These are phyloP conservation scores for Dendroctonus ponderosae DNA, from an alignment of 1,140 invertebrate genomes.

Conservation along the genomic window DNA sequence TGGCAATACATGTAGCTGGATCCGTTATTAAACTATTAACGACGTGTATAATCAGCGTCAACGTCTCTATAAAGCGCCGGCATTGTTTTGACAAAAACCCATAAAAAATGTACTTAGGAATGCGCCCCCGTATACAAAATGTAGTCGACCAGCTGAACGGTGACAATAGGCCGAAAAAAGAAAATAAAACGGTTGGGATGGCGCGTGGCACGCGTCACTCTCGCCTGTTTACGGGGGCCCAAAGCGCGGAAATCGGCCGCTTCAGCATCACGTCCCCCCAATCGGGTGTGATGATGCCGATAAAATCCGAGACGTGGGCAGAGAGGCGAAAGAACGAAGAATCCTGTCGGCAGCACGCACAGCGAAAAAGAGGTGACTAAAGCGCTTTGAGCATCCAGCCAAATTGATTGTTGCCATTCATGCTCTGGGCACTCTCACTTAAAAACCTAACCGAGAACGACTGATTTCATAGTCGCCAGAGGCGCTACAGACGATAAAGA, in stretches of 20 bases:
- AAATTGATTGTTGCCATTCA: constrained; percentile 20
- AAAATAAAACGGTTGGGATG: background rate
- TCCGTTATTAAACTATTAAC: constrained; percentile 33
- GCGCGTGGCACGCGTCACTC: constrained; percentile 18
- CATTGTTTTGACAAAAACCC: too few relatives aligned
- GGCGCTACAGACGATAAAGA: too few relatives aligned
- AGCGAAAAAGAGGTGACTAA: constrained; percentile 1
- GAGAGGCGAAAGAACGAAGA: constrained; percentile 6
- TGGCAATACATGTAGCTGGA: constrained; percentile 26
- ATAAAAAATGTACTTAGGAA: too few relatives aligned
- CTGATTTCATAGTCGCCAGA: too few relatives aligned
- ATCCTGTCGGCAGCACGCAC: background rate
- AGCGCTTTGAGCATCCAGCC: background rate
- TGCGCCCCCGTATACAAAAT: too few relatives aligned
- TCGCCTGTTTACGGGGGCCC: constrained; percentile 10
- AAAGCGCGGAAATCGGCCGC: constrained; percentile 14
- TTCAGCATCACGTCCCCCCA: constrained; percentile 13
- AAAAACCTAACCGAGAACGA: too few relatives aligned
- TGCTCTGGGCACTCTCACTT: too few relatives aligned
- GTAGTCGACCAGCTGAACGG: too few relatives aligned
- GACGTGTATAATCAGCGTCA: constrained; percentile 26
- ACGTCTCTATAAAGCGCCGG: constrained; percentile 9
- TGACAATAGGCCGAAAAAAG: too few relatives aligned
- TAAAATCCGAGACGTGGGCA: constrained; percentile 20
- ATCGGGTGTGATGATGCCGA: constrained; percentile 21